These are phyloP conservation scores for Sarcophaga carnaria DNA, from an alignment of 2,888 invertebrate genomes.

Conservation along the genomic window DNA sequence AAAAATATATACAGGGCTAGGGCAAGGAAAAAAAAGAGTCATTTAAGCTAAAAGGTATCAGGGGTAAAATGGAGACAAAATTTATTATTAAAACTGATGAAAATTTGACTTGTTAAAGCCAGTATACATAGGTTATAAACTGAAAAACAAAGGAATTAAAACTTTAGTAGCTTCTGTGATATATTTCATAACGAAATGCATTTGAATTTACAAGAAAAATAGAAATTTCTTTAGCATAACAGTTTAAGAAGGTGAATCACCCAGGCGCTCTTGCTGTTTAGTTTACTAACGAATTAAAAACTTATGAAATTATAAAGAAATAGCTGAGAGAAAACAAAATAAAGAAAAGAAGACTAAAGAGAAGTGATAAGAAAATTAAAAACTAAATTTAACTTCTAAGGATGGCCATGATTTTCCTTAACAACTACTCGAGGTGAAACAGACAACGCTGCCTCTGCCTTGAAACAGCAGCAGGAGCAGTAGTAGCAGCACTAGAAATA, in stretches of 20 bases:
- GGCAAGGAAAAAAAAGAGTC: not conserved
- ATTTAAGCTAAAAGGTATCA: not conserved
- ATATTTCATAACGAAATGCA: not conserved
- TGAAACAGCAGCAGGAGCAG: not conserved
- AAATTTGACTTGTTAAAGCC: conserved; percentile 18
- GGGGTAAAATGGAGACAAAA: not conserved
- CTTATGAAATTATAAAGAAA: conserved; percentile 53
- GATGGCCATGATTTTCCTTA: too few relatives aligned
- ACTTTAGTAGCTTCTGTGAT: not conserved
- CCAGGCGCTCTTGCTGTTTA: conserved; percentile 2
- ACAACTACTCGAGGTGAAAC: too few relatives aligned
- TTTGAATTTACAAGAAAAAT: not conserved
- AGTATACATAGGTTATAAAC: not conserved
- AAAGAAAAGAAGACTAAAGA: not conserved
- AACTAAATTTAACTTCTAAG: conserved; percentile 58
- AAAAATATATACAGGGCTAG: not conserved
- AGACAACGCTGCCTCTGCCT: too few relatives aligned
- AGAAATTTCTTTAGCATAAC: not conserved
- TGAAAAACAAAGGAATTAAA: conserved; percentile 25
- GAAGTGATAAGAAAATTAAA: conserved; percentile 6
- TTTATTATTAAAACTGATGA: conserved; percentile 28
- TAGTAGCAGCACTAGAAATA: conserved; percentile 59
- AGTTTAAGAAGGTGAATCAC: conserved; percentile 9
- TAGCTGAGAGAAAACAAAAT: not conserved
- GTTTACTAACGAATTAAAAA: conserved; percentile 60